Conservation (phyloP, 2,113 vertebrate genomes). For the Tachysurus vachellii region DNA sequence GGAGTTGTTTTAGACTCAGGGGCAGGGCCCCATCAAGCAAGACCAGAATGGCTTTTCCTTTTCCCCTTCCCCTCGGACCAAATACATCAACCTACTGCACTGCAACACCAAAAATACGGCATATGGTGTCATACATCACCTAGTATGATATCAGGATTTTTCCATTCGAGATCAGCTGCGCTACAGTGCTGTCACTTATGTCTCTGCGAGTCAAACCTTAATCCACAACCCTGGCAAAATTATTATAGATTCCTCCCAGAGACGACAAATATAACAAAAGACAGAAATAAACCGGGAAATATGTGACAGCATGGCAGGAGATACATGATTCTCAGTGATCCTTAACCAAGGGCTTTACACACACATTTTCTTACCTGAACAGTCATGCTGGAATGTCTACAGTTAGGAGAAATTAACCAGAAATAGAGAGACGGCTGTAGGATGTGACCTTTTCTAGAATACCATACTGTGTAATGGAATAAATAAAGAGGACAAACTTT, state of each 20-base stretch:
- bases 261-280: background rate
- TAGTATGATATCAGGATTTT: background rate
- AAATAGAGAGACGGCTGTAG: background rate
- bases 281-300: background rate
- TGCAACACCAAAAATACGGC: background rate
- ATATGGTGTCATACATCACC: background rate
- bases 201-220: background rate
- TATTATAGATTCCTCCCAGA: background rate
- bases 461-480: no score
- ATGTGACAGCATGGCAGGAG: slow-evolving; percentile 60
- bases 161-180: background rate
- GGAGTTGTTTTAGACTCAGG: background rate
- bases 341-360: slow-evolving; percentile 38
- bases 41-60: background rate
- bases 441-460: background rate
- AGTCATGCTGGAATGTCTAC: background rate
- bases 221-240: slow-evolving; percentile 24
- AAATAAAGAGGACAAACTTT: background rate
- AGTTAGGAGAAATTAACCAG: background rate
- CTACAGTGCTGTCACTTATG: background rate
- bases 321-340: slow-evolving; percentile 63
- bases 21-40: background rate
- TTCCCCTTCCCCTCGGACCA: background rate
- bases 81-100: background rate
- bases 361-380: background rate